Evolutionary conservation across 2,797 vertebrate genomes (phyloP), one percentile per base, ranked within the genome.

Genomic region (Fundulus diaphanus): DNA sequence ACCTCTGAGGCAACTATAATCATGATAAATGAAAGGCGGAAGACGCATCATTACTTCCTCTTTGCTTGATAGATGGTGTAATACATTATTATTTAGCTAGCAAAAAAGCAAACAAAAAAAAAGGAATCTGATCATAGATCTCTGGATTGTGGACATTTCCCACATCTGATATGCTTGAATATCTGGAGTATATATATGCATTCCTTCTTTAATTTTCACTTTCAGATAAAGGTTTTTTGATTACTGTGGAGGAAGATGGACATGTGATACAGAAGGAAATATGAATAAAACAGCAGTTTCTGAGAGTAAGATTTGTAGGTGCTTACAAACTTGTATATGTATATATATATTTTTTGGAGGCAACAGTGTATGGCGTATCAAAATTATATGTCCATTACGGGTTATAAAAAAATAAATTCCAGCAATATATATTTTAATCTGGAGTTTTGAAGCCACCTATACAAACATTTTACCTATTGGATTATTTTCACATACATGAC

Each of bases 1-100:
- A 88, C 92, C 92, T 92, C 90, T 92, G 93, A 94, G 94, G 90
- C 83, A 82, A 73, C 84, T 87, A 81, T 95, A 94, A 95, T 95
- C 92, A 94, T 95, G 94, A 95, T 94, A 91, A 95, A 95, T 95
- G 94, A 86, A 92, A 93, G 88, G 88, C 82, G 84, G 88, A 81
- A 84, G 90, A 90, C 86, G 81, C 82, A 89, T 93, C 94, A 93
- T 88, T 87, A 82, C 87, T 91, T 93, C 90, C 91, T 88, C 92
- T 86, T 79, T 37, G 81, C 79, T 89, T 95, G 94, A 95, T 95
- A 92, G 95, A 95, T 95, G 93, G 92, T 93, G 90, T 94, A 94
- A 95, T 95, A 95, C 93, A 92, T 92, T 92, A 85, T 93, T 94
- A 94, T 95, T 95, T 95, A 94, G 90, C 88, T 11, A 37, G 24